phyloP scores from a whole-genome alignment of 1,140 invertebrate genomes.

The Pantala flavescens region DNA sequence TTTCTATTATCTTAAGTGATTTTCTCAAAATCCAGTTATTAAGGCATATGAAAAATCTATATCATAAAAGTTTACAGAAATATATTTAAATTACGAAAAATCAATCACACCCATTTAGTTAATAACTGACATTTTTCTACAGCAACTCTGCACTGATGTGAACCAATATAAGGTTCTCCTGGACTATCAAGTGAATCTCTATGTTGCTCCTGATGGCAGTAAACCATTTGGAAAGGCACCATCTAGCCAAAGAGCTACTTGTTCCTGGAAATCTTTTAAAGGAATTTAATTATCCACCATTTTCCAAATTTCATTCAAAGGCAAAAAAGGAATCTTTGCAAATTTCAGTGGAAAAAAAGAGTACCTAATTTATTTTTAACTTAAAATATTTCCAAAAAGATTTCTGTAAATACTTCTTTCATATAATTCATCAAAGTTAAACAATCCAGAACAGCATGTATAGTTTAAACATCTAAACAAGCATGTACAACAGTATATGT shows the following conservation, averaged over 20 bases:
- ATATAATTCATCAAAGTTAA: no score
- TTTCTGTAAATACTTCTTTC: no score
- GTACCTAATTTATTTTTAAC: no score
- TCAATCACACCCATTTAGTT: neutral
- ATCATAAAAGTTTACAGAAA: neutral
- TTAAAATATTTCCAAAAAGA: no score
- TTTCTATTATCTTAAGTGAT: slow-evolving; percentile 12
- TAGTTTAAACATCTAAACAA: no score
- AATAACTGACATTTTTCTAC: slow-evolving; percentile 31
- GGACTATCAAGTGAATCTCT: slow-evolving; percentile 72
- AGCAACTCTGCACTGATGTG: slow-evolving; percentile 70
- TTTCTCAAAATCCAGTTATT: slow-evolving; percentile 3
- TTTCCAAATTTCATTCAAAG: no score
- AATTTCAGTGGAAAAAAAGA: no score
- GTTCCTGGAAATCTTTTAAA: slow-evolving; percentile 52
- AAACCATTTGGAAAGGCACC: slow-evolving; percentile 61
- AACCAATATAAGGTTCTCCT: slow-evolving; percentile 64
- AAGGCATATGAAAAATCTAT: slow-evolving; percentile 12
- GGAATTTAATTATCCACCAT: neutral
- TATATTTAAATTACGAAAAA: neutral
- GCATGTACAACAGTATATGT: no score
- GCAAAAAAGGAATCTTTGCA: no score
- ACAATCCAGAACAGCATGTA: no score
- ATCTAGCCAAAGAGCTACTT: slow-evolving; percentile 57
- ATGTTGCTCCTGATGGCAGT: slow-evolving; percentile 54